Base-by-base conservation (phyloP, 2,797 vertebrate genomes). In the Rachycentron canadum region DNA sequence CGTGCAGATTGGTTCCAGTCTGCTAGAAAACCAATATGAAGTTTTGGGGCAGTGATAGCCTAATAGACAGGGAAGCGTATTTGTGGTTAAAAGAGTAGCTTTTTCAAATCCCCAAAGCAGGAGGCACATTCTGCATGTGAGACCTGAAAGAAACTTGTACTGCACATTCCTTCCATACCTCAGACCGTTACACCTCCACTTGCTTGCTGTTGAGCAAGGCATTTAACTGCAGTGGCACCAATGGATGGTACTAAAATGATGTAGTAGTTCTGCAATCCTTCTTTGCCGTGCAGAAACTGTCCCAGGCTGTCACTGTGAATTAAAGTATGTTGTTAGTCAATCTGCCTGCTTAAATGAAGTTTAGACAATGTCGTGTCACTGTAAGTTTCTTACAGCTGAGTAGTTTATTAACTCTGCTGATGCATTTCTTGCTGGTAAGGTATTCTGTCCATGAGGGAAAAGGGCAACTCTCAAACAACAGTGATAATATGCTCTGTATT, bases 1-100 rank as follows among this genome's bases (percentile, higher is more conserved):
- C 59, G 56, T 76, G 72, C 81, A 69, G 77, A 88, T 92, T 92
- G 81, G 89, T 91, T 92, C 88, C 84, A 87, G 87, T 92, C 89
- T 89, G 86, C 82, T 85, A 55, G 87, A 85, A 86, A 92, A 83
- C 79, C 88, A 88, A 89, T 84, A 86, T 86, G 81, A 90, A 79
- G 82, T 91, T 89, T 82, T 64, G 43, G 77, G 76, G 72, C 36
- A 68, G 79, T 40, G 76, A 85, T 85, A 82, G 72, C 75, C 78
- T 74, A 77, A 86, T 84, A 64, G 73, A 85, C 87, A 78, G 55
- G 55, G 45, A 84, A 84, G 62, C 70, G 34, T 82, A 70, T 81
- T 83, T 89, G 69, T 74, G 65, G 40, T 83, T 82, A 69, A 86
- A 90, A 84, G 67, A 78, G 78, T 41, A 11, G 65, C 62, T 65